These are phyloP conservation scores for Actenoides hombroni DNA, from an alignment of 2,113 vertebrate genomes.

Conservation along the genomic window DNA sequence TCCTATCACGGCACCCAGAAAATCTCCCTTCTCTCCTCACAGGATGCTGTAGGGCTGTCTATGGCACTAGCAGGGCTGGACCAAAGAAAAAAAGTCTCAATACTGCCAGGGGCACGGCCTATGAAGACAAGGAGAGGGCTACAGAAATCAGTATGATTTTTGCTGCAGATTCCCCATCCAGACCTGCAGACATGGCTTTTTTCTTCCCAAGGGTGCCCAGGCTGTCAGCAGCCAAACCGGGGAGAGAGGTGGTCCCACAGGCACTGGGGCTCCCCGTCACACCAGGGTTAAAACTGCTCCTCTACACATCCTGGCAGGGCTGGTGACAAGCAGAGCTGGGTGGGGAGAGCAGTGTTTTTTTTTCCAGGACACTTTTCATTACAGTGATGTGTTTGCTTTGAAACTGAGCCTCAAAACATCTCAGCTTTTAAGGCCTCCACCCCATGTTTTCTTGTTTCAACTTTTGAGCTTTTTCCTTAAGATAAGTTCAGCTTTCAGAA, in stretches of 20 bases:
- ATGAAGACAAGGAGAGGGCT: not conserved
- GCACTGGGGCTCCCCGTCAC: not conserved
- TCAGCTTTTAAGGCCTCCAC: not conserved
- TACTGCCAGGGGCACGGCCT: too few relatives aligned
- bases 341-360: not conserved
- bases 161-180: not conserved
- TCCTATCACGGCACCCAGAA: not conserved
- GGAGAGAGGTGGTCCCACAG: not conserved
- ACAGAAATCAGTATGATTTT: not conserved
- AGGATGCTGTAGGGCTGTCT: not conserved
- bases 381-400: constrained; percentile 3
- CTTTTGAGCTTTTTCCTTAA: not conserved
- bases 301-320: not conserved
- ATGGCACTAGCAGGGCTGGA: not conserved
- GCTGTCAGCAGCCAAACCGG: not conserved
- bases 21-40: not conserved
- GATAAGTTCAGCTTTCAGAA: not conserved
- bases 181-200: not conserved
- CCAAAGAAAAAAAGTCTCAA: not conserved
- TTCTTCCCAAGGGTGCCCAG: not conserved
- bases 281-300: not conserved
- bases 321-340: not conserved
- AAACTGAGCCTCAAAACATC: not conserved
- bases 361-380: not conserved
- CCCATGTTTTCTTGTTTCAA: not conserved